Percentiles rank a stretch among this genome's conserved stretches.
Conservation (phyloP, 92 coral and sea anemone genomes). For the Paramuricea clavata region DNA sequence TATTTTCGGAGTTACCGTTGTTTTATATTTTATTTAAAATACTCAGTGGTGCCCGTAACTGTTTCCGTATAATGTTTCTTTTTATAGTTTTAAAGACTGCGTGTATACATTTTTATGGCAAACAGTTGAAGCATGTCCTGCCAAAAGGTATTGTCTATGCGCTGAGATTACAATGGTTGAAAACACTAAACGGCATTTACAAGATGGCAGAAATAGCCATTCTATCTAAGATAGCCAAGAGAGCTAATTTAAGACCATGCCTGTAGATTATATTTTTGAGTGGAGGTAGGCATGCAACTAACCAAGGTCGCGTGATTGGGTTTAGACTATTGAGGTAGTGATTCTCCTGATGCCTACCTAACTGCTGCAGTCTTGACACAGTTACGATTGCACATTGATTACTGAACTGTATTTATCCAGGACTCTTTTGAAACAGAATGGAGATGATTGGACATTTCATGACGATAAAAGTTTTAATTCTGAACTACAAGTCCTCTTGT, state of each 20-base stretch:
- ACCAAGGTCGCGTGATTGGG: too few relatives aligned
- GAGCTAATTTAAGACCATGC: too few relatives aligned
- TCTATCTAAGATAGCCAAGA: too few relatives aligned
- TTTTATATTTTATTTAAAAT: too few relatives aligned
- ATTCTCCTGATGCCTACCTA: not conserved
- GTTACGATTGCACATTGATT: too few relatives aligned
- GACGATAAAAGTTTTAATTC: not conserved
- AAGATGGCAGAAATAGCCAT: not conserved
- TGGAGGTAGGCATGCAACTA: too few relatives aligned
- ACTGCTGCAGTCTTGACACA: too few relatives aligned
- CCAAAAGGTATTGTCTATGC: not conserved
- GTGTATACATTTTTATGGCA: constrained; percentile 6
- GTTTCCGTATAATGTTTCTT: not conserved
- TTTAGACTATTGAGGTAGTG: too few relatives aligned
- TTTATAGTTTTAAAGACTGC: constrained; percentile 8
- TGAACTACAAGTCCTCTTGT: not conserved
- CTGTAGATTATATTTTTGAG: too few relatives aligned
- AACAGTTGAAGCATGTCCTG: constrained; percentile 21
- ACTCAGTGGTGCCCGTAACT: too few relatives aligned
- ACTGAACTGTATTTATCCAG: not conserved
- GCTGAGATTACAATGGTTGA: not conserved
- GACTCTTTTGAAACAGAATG: not conserved
- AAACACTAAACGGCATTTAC: too few relatives aligned
- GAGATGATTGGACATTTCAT: not conserved
- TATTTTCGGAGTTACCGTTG: too few relatives aligned